Percentiles rank a stretch among this genome's conserved stretches.
Evolutionary conservation across 2,113 vertebrate genomes (phyloP).

Genomic region (Rafetus swinhoei): DNA sequence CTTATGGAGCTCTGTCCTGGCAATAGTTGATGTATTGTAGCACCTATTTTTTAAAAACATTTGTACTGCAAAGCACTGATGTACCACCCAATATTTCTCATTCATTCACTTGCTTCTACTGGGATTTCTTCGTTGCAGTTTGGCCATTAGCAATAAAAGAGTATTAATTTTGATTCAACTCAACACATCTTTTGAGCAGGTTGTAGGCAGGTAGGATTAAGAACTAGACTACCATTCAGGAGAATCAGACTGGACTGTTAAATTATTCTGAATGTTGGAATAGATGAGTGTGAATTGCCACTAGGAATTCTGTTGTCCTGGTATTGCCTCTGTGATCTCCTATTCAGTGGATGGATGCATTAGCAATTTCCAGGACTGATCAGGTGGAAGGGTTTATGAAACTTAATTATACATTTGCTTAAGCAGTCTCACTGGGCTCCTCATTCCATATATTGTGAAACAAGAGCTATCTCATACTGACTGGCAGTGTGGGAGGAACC

Average conservation of each 20-base stretch:
- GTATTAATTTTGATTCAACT: slow-evolving; percentile 3
- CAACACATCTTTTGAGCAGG: background rate
- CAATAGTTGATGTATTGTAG: background rate
- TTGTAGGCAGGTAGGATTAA: background rate
- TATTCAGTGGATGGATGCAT: background rate
- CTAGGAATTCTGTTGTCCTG: background rate
- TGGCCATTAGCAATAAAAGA: background rate
- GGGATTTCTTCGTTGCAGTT: slow-evolving; percentile 1
- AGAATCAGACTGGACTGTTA: background rate
- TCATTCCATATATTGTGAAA: too few species aligned
- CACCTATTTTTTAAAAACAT: background rate
- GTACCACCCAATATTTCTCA: background rate
- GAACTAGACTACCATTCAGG: background rate
- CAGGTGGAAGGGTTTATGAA: background rate
- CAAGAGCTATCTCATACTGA: too few species aligned
- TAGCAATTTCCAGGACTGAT: background rate
- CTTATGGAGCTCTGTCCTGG: background rate
- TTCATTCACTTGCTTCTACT: background rate
- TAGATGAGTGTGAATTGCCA: background rate
- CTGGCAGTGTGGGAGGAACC: background rate
- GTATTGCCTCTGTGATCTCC: background rate
- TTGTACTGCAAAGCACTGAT: background rate
- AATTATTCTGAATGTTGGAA: background rate
- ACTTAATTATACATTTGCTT: background rate
- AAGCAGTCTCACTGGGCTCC: too few species aligned